Percentiles rank a stretch among this genome's conserved stretches.
Conservation (phyloP, 2,888 invertebrate species). For the Xylota segnis region DNA sequence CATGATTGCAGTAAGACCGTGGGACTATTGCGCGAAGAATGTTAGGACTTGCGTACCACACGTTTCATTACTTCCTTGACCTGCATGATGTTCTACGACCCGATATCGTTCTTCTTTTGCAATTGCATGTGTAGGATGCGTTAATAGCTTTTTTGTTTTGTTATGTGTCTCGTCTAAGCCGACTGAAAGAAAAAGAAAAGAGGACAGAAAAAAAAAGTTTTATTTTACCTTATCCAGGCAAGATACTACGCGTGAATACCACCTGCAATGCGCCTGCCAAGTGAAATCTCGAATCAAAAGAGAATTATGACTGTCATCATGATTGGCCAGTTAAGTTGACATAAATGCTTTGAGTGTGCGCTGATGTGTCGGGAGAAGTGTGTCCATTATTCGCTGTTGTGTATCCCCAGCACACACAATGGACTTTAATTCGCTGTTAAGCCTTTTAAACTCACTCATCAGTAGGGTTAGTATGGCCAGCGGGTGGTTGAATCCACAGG, state of each 20-base stretch:
- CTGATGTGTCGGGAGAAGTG: constrained; percentile 71
- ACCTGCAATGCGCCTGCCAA: constrained; percentile 66
- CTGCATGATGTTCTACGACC: constrained; percentile 35
- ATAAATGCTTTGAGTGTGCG: constrained; percentile 61
- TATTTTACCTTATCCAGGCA: constrained; percentile 16
- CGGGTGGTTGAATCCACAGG: constrained; percentile 72
- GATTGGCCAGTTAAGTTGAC: constrained; percentile 72
- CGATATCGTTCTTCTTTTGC: constrained; percentile 19
- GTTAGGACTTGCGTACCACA: constrained; percentile 26
- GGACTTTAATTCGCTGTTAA: constrained; percentile 44
- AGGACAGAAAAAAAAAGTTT: background rate
- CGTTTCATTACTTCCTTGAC: constrained; percentile 29
- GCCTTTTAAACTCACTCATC: constrained; percentile 67
- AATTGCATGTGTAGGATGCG: constrained; percentile 61
- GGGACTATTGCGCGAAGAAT: constrained; percentile 42
- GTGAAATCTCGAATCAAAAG: constrained; percentile 43
- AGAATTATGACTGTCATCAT: constrained; percentile 75
- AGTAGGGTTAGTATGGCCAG: constrained; percentile 48
- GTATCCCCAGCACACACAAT: constrained; percentile 41
- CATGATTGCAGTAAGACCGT: constrained; percentile 47
- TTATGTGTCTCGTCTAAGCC: background rate
- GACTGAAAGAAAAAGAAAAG: background rate
- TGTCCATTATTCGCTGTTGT: constrained; percentile 53
- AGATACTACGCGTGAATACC: constrained; percentile 60
- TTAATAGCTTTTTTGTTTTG: constrained; percentile 47